Percentiles rank a stretch among this genome's conserved stretches.
These are phyloP conservation scores for Drosophila recens DNA, from an alignment of 2,888 invertebrate species.

Conservation along the genomic window DNA sequence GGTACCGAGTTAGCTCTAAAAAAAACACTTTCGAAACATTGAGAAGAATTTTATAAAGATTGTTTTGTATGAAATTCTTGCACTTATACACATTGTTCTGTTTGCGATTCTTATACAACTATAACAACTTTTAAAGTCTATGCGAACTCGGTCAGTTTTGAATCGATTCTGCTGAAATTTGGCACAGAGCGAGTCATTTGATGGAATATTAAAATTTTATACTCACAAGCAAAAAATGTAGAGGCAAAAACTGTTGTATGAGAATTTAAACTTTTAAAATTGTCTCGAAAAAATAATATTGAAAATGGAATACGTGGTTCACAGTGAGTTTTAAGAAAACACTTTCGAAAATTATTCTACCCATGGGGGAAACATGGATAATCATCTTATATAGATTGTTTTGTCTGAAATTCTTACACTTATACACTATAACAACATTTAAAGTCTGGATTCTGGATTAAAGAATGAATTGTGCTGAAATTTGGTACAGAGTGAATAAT, in stretches of 20 bases:
- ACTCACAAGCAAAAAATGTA: not conserved
- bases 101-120: not conserved
- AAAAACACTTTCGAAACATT: no score
- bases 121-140: not conserved
- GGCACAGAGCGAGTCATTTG: not conserved
- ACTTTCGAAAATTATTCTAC: no score
- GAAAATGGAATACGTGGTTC: no score
- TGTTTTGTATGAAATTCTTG: no score
- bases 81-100: no score
- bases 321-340: no score
- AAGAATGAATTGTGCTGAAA: not conserved
- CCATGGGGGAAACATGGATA: not conserved
- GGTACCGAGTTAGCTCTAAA: no score
- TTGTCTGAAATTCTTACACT: no score
- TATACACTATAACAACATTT: not conserved
- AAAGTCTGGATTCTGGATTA: no score
- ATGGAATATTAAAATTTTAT: not conserved
- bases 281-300: not conserved
- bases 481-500: not conserved
- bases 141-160: not conserved
- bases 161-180: not conserved
- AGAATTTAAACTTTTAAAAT: no score
- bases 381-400: no score
- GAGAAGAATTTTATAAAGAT: no score
- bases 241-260: not conserved